A percentile compares a stretch with the other conserved stretches of the same genome.
Conservation (phyloP, 2,888 invertebrate species). For the Macrostomum cliftonense region DNA sequence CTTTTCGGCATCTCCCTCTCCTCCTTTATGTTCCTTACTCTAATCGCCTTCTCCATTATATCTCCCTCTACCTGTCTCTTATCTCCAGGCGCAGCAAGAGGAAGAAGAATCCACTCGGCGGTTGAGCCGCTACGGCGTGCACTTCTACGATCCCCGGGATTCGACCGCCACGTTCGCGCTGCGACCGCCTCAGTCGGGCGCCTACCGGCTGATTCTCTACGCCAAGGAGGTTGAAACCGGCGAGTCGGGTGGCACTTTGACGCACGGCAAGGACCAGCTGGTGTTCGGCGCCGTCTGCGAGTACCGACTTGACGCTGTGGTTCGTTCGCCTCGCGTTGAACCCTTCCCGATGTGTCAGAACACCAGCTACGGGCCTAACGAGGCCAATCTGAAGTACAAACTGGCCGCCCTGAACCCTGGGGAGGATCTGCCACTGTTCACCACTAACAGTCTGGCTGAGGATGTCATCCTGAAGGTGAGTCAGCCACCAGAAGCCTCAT, state of each 20-base stretch:
- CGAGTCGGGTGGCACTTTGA: conserved; percentile 11
- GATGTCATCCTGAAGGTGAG: conserved; percentile 11
- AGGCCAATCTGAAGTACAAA: conserved; percentile 12
- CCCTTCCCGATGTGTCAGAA: conserved; percentile 37
- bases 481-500: no score
- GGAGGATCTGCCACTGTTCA: conserved; percentile 28
- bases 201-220: conserved; percentile 35
- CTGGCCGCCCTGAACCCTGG: no score
- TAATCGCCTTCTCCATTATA: no score
- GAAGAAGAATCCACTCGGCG: no score
- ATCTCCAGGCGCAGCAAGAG: no score
- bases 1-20: no score
- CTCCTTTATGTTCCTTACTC: no score
- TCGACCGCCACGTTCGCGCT: conserved; percentile 31
- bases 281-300: conserved; percentile 37
- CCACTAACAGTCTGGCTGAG: conserved; percentile 31
- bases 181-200: conserved; percentile 28
- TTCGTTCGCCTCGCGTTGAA: conserved; percentile 6
- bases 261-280: conserved; percentile 20
- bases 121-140: no score
- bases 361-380: conserved; percentile 34
- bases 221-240: conserved; percentile 33
- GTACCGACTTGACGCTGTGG: conserved; percentile 20
- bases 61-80: no score
- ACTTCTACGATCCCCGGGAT: conserved; percentile 14